Conservation (phyloP, 2,113 vertebrate species). For the Taxidea taxus region DNA sequence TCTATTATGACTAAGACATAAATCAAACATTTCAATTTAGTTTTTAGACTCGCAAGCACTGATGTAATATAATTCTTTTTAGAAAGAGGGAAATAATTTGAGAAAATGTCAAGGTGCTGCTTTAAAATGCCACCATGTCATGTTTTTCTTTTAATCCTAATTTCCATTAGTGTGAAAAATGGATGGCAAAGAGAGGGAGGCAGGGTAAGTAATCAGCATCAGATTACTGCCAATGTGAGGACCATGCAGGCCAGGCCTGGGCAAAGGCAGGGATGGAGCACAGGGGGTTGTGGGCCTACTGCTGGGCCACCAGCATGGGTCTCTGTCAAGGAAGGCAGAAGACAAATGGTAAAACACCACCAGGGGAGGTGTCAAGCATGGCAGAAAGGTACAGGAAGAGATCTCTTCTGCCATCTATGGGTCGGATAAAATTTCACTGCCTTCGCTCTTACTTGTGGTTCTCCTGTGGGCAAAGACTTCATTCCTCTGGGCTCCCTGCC, state of each 20-base stretch:
- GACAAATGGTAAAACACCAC: neutral
- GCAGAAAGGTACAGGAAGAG: neutral
- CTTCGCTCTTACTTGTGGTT: accelerated
- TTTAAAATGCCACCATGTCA: neutral
- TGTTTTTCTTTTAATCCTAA: neutral
- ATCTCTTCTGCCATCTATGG: neutral
- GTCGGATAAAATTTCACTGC: no score
- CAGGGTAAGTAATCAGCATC: neutral
- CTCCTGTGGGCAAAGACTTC: neutral
- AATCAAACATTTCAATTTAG: constrained; percentile 45
- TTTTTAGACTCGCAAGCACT: neutral
- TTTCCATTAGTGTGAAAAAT: neutral
- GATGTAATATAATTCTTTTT: neutral
- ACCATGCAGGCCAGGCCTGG: no score
- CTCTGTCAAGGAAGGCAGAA: neutral
- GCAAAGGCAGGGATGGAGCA: neutral
- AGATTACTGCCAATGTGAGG: no score
- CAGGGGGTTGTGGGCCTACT: neutral
- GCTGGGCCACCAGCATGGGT: accelerated
- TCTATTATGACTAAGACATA: neutral
- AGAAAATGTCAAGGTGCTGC: neutral
- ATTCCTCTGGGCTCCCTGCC: neutral
- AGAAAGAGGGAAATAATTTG: neutral
- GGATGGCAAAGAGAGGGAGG: neutral
- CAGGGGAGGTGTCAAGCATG: neutral